Evolutionary conservation across 2,797 vertebrate species (phyloP), one percentile per base, ranked within the genome.

Genomic region (Mastacembelus armatus): DNA sequence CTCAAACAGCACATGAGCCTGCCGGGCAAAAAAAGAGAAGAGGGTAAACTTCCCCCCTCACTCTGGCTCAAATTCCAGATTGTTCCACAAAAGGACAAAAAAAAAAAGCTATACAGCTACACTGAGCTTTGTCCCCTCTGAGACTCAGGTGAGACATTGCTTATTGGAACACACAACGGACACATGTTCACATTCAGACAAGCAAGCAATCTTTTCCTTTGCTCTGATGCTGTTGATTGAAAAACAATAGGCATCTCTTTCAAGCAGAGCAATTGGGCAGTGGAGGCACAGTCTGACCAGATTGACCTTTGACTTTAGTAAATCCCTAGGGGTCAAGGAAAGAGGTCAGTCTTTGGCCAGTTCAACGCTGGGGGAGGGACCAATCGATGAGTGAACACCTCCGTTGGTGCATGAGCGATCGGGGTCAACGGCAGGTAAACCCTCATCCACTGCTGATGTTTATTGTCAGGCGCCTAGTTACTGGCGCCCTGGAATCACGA

Each of bases 371-470:
- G 62, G 52, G 85, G 81, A 77, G 72, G 75, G 40, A 56, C 57
- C 42, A 29, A 66, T 77, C 71, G 59, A 86, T 85, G 67, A 86
- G 77, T 78, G 78, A 86, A 79, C 85, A 85, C 86, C 80, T 89
- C 82, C 39, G 61, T 80, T 15, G 29, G 65, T 42, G 45, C 50
- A 49, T 56, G 50, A 40, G 38, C 7, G 27, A 67, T 35, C 50
- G 55, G 81, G 88, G 88, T 92, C 88, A 91, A 56, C 21, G 55
- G 68, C 87, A 90, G 87, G 87, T 92, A 90, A 90, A 84, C 83
- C 83, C 84, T 76, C 78, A 84, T 85, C 61, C 69, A 69, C 54
- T 65, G 62, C 65, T 36, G 44, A 78, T 88, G 78, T 90, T 89
- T 90, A 89, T 81, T 81, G 77, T 75, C 61, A 84, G 86, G 86